Percentiles rank a stretch among this genome's conserved stretches.
Conservation (phyloP, 1,140 invertebrate genomes). For the Papilio aristodemus region DNA sequence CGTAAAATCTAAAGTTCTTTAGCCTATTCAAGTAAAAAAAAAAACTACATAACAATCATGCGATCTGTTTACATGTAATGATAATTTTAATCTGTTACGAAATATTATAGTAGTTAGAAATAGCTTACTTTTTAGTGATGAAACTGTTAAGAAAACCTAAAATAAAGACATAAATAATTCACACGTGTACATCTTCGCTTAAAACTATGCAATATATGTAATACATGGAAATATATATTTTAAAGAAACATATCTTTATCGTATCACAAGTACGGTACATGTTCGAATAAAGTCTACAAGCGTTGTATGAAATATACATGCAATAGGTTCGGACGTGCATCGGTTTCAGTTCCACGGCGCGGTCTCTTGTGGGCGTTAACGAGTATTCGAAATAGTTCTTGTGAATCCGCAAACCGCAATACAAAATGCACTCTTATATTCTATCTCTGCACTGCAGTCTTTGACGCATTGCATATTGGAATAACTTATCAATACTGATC, state of each 20-base stretch:
- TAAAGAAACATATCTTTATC: not conserved
- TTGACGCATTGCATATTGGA: constrained; percentile 17
- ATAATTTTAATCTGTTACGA: too few species aligned
- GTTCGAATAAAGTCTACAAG: constrained; percentile 10
- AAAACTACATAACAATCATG: too few species aligned
- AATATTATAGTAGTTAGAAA: too few species aligned
- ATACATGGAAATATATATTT: not conserved
- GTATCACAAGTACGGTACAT: not conserved
- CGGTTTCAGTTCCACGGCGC: constrained; percentile 13
- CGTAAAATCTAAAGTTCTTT: too few species aligned
- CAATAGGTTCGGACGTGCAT: constrained; percentile 19
- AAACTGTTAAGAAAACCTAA: too few species aligned
- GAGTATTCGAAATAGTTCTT: constrained; percentile 25
- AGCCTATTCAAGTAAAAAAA: too few species aligned
- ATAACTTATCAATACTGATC: too few species aligned
- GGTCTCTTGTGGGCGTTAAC: constrained; percentile 2
- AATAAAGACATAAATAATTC: too few species aligned
- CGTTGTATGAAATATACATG: constrained; percentile 7
- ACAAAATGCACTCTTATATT: constrained; percentile 16
- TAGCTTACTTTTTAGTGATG: too few species aligned
- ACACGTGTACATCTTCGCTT: too few species aligned
- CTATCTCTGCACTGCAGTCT: constrained; percentile 21
- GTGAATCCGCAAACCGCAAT: constrained; percentile 18
- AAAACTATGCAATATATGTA: too few species aligned
- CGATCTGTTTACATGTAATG: too few species aligned